These are phyloP conservation scores for Pollenia labialis DNA, from an alignment of 2,888 invertebrate genomes.

Conservation along the genomic window DNA sequence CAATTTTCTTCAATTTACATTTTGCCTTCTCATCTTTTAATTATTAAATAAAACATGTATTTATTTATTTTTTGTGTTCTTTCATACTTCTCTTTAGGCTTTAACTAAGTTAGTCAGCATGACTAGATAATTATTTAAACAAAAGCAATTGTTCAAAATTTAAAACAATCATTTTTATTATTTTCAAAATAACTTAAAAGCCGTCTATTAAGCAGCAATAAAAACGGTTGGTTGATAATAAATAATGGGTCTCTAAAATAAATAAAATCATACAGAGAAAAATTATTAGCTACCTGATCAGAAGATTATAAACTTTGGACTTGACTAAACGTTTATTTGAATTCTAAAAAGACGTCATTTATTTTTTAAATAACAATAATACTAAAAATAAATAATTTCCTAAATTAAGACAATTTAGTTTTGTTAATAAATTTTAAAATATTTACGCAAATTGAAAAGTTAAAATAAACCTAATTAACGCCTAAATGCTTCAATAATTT, in stretches of 20 bases:
- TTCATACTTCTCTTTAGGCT: background rate
- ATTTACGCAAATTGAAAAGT: too few relatives aligned
- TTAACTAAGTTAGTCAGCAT: constrained; percentile 13
- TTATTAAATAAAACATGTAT: background rate
- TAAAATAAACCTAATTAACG: constrained; percentile 14
- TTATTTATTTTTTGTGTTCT: background rate
- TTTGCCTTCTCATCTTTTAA: constrained; percentile 2
- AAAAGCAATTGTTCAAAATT: background rate
- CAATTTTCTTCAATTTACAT: background rate
- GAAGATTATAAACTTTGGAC: constrained; percentile 19
- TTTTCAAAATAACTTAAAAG: background rate
- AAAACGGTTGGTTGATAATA: constrained; percentile 3
- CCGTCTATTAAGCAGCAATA: constrained; percentile 1
- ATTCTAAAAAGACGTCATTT: background rate
- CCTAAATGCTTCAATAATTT: constrained; percentile 32
- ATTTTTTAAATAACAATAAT: background rate
- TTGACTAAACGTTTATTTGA: background rate
- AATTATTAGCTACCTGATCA: background rate
- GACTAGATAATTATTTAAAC: background rate
- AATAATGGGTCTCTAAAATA: background rate
- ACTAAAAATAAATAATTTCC: too few relatives aligned
- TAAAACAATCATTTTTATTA: background rate
- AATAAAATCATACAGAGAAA: constrained; percentile 3
- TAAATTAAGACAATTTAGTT: too few relatives aligned
- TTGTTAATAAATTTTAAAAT: too few relatives aligned